Conservation (phyloP, 2,888 invertebrate genomes). For the Abrostola tripartita region DNA sequence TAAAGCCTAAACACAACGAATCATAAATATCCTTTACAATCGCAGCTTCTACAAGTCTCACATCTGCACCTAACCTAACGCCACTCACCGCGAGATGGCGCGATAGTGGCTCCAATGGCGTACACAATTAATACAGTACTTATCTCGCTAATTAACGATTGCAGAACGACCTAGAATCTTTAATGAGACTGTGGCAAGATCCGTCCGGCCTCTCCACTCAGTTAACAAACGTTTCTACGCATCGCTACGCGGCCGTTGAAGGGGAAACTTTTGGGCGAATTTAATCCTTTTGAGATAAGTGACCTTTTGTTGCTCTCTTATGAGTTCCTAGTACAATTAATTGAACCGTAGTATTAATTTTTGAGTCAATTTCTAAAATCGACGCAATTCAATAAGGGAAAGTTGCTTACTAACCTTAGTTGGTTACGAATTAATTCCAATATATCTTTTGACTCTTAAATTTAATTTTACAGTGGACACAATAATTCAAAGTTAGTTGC, state of each 20-base stretch:
- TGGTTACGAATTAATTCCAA: no score
- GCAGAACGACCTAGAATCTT: conserved; percentile 86
- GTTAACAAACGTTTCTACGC: conserved; percentile 53
- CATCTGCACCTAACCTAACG: conserved; percentile 36
- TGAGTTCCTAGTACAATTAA: no score
- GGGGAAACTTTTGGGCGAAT: conserved; percentile 32
- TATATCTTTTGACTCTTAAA: no score
- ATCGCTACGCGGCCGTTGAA: conserved; percentile 33
- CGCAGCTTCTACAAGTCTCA: conserved; percentile 6
- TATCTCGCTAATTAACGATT: conserved; percentile 87
- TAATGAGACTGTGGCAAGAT: conserved; percentile 86
- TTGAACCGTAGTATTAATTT: no score
- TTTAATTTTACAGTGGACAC: no score
- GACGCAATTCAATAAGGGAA: no score
- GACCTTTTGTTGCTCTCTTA: no score
- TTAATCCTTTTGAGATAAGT: conserved; percentile 13
- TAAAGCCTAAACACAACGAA: not conserved
- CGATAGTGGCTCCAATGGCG: conserved; percentile 82
- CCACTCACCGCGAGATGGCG: conserved; percentile 70
- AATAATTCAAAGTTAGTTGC: no score
- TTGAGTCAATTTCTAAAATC: no score
- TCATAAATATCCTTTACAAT: conserved; percentile 9
- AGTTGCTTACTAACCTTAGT: no score
- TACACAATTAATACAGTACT: conserved; percentile 86
- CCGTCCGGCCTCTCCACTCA: conserved; percentile 66